Conservation (phyloP, 1,140 invertebrate genomes). For the Cydia fagiglandana region DNA sequence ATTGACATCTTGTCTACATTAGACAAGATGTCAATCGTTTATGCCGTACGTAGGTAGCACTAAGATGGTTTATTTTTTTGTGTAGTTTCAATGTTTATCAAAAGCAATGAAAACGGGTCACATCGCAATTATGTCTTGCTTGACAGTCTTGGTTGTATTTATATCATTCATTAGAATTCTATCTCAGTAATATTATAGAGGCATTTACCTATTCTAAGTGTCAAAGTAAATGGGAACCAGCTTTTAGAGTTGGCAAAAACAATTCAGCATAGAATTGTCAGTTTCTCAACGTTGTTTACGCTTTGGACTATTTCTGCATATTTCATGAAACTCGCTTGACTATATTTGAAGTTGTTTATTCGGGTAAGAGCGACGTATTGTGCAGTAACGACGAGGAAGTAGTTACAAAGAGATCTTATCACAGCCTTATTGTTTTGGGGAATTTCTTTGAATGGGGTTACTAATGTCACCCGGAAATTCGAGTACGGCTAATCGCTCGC, state of each 20-base stretch:
- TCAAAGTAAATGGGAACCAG: neutral
- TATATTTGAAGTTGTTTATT: neutral
- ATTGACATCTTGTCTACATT: too few species aligned
- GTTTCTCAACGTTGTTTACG: neutral
- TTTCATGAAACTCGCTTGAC: neutral
- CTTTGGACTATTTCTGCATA: neutral
- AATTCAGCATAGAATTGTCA: neutral
- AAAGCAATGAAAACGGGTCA: too few species aligned
- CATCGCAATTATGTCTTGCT: too few species aligned
- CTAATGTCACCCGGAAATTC: conserved; percentile 54
- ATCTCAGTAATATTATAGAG: too few species aligned
- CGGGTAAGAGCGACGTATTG: neutral
- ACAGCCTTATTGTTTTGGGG: conserved; percentile 13
- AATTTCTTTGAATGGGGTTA: conserved; percentile 35
- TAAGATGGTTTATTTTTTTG: too few species aligned
- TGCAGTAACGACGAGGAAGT: conserved; percentile 25
- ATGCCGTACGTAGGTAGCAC: too few species aligned
- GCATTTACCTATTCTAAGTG: neutral
- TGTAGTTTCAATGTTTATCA: too few species aligned
- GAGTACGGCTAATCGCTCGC: conserved; percentile 46
- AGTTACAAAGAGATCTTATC: conserved; percentile 22
- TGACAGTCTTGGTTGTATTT: too few species aligned
- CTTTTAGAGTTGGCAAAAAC: neutral
- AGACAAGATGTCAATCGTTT: too few species aligned
- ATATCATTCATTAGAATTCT: too few species aligned